These are phyloP conservation scores for Eristalis intricaria DNA, from an alignment of 2,888 invertebrate genomes.

Conservation along the genomic window DNA sequence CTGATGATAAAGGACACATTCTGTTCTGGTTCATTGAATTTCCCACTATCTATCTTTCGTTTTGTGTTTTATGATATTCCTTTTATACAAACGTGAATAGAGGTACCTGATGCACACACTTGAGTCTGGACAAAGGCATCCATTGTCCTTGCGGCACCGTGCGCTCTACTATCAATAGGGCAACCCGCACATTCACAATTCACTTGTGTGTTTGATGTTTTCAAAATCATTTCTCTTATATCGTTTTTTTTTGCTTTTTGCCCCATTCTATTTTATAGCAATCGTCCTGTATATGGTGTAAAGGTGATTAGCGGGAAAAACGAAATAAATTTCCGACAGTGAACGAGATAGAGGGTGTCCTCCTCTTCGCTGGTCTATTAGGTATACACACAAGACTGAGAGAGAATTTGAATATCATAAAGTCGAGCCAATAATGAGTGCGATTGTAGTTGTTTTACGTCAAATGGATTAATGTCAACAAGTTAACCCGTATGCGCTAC, in stretches of 20 bases:
- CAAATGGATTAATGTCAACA: conserved; percentile 10
- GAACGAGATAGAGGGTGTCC: not conserved
- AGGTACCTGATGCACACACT: conserved; percentile 72
- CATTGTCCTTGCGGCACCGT: conserved; percentile 62
- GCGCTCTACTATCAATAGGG: conserved; percentile 53
- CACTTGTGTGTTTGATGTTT: conserved; percentile 41
- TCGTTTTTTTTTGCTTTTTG: conserved; percentile 4
- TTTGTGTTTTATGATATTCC: conserved; percentile 69
- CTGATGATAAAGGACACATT: conserved; percentile 69
- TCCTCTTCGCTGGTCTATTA: not conserved
- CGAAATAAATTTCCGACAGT: not conserved
- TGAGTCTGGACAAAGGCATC: conserved; percentile 63
- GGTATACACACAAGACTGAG: not conserved
- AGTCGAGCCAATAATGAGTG: not conserved
- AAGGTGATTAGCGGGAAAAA: conserved; percentile 60
- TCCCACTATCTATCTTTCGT: conserved; percentile 67
- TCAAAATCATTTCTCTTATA: conserved; percentile 20
- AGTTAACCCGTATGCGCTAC: not conserved
- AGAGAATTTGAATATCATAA: not conserved
- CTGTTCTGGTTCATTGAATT: conserved; percentile 72
- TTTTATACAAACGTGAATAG: conserved; percentile 63
- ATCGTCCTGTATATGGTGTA: conserved; percentile 28
- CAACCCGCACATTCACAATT: conserved; percentile 57
- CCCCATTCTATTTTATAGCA: not conserved
- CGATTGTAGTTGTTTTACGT: not conserved